Percentiles rank a stretch among this genome's conserved stretches.
Conservation (phyloP, 2,888 invertebrate species). For the Synanthedon andrenaeformis region DNA sequence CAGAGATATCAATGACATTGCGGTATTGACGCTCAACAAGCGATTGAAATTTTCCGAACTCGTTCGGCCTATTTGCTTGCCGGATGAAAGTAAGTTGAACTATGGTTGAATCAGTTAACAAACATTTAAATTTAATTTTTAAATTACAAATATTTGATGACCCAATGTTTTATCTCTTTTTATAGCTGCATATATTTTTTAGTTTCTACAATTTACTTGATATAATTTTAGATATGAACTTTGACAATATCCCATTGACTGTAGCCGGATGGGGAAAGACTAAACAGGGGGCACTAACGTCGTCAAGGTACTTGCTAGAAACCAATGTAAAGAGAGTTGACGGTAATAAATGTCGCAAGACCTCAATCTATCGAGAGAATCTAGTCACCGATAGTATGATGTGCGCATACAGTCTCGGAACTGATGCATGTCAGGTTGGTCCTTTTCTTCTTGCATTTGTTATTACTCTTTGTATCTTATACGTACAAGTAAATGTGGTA, state of each 20-base stretch:
- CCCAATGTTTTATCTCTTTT: too few relatives aligned
- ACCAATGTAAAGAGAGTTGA: constrained; percentile 59
- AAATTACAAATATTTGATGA: neutral
- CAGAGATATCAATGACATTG: constrained; percentile 71
- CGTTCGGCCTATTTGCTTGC: constrained; percentile 66
- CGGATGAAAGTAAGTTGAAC: constrained; percentile 33
- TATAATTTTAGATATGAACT: constrained; percentile 28
- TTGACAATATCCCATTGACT: constrained; percentile 32
- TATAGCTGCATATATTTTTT: too few relatives aligned
- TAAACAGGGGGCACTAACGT: constrained; percentile 44
- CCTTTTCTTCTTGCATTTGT: neutral
- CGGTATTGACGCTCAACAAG: constrained; percentile 57
- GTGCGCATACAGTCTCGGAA: constrained; percentile 72
- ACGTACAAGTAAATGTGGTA: too few relatives aligned
- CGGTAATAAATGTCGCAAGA: constrained; percentile 33
- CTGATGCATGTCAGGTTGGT: constrained; percentile 74
- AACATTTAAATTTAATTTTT: neutral
- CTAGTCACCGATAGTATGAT: constrained; percentile 56
- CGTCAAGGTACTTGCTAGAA: constrained; percentile 56
- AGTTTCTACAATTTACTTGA: too few relatives aligned
- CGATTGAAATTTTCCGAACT: constrained; percentile 50
- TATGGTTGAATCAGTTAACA: too few relatives aligned
- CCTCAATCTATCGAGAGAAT: constrained; percentile 48
- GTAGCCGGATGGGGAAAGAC: constrained; percentile 66
- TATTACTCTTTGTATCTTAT: too few relatives aligned